Conservation (phyloP, 2,888 invertebrate species). For the Nephrotoma appendiculata region DNA sequence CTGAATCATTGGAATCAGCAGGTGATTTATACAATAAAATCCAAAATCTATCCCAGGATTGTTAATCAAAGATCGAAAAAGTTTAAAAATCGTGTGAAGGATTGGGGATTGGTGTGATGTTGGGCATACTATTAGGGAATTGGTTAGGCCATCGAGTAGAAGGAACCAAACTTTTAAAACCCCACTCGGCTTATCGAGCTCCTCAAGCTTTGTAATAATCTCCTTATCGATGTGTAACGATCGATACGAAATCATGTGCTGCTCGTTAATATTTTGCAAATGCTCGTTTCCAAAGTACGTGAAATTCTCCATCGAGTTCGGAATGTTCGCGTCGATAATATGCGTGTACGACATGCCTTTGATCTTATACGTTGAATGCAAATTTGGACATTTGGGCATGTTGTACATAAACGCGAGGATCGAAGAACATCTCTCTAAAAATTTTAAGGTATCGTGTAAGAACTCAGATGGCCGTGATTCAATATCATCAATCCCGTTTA, state of each 20-base stretch:
- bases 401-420: slow-evolving; percentile 84
- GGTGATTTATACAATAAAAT: slow-evolving; percentile 80
- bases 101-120: slow-evolving; percentile 80
- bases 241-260: slow-evolving; percentile 39
- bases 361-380: slow-evolving; percentile 75
- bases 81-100: slow-evolving; percentile 73
- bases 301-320: slow-evolving; percentile 51
- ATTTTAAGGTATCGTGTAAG: slow-evolving; percentile 61
- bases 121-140: slow-evolving; percentile 68
- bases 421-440: slow-evolving; percentile 71
- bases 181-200: slow-evolving; percentile 63
- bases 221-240: slow-evolving; percentile 33
- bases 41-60: slow-evolving; percentile 82
- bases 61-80: slow-evolving; percentile 59
- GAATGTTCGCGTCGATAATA: slow-evolving; percentile 73
- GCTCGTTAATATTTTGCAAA: slow-evolving; percentile 44
- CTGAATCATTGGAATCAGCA: slow-evolving; percentile 83
- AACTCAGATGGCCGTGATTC: slow-evolving; percentile 33
- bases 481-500: slow-evolving; percentile 43
- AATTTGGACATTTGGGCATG: slow-evolving; percentile 89
- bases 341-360: slow-evolving; percentile 63
- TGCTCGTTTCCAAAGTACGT: slow-evolving; percentile 51
- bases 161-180: slow-evolving; percentile 85
- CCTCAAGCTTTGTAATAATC: slow-evolving; percentile 32
- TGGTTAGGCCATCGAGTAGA: slow-evolving; percentile 70